Conservation (phyloP, 2,888 invertebrate genomes). For the Neria commutata region DNA sequence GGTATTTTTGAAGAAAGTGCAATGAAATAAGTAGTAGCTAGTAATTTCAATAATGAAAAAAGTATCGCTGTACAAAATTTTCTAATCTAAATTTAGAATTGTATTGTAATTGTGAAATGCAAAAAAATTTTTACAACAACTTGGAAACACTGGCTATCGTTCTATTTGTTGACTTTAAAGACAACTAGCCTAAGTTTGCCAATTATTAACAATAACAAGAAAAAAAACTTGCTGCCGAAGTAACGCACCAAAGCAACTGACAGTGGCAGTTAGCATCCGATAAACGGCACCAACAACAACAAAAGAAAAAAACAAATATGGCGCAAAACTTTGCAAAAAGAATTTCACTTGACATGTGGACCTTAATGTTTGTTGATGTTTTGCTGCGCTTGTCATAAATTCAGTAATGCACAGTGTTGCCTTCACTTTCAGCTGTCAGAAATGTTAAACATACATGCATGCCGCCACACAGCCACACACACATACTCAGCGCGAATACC, state of each 20-base stretch:
- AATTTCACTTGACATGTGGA: background rate
- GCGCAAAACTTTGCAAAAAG: background rate
- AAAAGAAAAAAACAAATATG: background rate
- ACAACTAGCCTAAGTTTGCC: too few species aligned
- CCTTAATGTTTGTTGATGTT: background rate
- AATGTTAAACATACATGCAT: slow-evolving; percentile 6
- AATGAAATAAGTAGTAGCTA: too few species aligned
- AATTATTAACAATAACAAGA: background rate
- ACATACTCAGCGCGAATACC: background rate
- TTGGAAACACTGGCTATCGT: too few species aligned
- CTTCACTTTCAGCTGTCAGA: slow-evolving; percentile 13
- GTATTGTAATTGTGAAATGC: too few species aligned
- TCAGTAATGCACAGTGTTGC: background rate
- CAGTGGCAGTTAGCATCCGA: background rate
- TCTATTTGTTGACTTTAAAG: too few species aligned
- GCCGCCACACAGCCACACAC: slow-evolving; percentile 1
- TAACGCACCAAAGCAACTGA: background rate
- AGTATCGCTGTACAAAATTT: too few species aligned
- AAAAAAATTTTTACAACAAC: too few species aligned
- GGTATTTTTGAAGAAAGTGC: too few species aligned
- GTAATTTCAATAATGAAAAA: too few species aligned
- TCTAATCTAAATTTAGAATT: too few species aligned
- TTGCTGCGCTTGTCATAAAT: background rate
- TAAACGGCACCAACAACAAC: background rate
- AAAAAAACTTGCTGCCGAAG: background rate